phyloP scores from a whole-genome alignment of 2,113 vertebrate species.

The Meriones unguiculatus region DNA sequence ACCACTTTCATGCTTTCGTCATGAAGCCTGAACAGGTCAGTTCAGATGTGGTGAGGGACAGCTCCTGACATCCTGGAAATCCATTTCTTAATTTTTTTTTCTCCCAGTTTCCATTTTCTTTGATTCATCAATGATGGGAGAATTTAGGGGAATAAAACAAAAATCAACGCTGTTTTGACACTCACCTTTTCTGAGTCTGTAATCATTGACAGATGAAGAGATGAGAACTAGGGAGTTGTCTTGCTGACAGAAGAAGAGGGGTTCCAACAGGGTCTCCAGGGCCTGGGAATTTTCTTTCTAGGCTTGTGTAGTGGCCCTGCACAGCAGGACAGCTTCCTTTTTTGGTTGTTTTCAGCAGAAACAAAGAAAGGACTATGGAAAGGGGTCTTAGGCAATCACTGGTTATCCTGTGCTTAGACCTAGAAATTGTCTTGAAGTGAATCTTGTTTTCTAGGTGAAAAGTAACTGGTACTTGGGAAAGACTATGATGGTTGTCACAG shows the following conservation, averaged over 20 bases:
- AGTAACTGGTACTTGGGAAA: neutral
- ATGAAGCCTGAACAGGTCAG: neutral
- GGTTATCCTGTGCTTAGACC: neutral
- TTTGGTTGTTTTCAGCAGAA: neutral
- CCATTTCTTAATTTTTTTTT: neutral
- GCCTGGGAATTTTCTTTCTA: neutral
- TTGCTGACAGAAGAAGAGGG: neutral
- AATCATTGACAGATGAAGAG: neutral
- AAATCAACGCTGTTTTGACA: neutral
- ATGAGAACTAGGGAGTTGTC: neutral
- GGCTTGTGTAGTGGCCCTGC: neutral
- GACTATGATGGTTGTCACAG: neutral
- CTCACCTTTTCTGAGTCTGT: neutral
- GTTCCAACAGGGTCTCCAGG: neutral
- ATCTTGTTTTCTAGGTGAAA: neutral
- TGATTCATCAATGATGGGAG: neutral
- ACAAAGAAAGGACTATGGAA: neutral
- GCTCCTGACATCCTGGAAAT: neutral
- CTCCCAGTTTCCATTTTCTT: neutral
- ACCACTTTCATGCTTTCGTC: neutral
- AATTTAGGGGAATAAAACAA: neutral
- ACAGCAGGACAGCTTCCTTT: rapidly evolving
- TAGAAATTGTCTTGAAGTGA: neutral
- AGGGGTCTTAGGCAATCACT: neutral
- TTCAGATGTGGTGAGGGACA: too few relatives aligned